phyloP scores from a whole-genome alignment of 2,888 invertebrate species.

The Lasiommata megera region DNA sequence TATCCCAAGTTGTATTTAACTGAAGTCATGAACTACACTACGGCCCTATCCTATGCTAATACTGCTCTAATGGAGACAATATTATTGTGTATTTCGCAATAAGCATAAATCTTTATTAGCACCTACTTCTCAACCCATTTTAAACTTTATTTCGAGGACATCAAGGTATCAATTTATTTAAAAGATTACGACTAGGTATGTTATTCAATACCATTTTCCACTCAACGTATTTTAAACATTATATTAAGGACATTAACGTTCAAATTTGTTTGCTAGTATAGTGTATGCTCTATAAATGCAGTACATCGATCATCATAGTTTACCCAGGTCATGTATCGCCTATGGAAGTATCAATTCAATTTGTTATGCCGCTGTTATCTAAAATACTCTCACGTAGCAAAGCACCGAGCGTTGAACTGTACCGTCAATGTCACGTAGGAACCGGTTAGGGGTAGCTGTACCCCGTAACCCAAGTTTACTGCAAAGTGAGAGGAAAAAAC shows the following conservation, averaged over 20 bases:
- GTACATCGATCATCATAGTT: slow-evolving; percentile 1
- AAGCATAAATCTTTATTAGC: slow-evolving; percentile 12
- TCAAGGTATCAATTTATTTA: not conserved
- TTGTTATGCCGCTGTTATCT: not conserved
- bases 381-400: no score
- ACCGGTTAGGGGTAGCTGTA: no score
- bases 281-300: not conserved
- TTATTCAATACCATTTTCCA: not conserved
- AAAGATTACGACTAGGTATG: not conserved
- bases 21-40: no score
- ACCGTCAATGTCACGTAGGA: no score
- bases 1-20: no score
- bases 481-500: no score
- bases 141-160: not conserved
- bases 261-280: not conserved
- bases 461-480: no score
- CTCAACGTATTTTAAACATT: not conserved
- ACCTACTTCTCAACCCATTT: not conserved
- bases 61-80: slow-evolving; percentile 6
- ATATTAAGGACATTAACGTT: not conserved
- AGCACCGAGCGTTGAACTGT: no score
- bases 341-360: not conserved
- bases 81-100: slow-evolving; percentile 1
- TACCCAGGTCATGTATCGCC: not conserved
- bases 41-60: slow-evolving; percentile 12